Conservation (phyloP, 2,797 vertebrate species). For the Erithacus rubecula region DNA sequence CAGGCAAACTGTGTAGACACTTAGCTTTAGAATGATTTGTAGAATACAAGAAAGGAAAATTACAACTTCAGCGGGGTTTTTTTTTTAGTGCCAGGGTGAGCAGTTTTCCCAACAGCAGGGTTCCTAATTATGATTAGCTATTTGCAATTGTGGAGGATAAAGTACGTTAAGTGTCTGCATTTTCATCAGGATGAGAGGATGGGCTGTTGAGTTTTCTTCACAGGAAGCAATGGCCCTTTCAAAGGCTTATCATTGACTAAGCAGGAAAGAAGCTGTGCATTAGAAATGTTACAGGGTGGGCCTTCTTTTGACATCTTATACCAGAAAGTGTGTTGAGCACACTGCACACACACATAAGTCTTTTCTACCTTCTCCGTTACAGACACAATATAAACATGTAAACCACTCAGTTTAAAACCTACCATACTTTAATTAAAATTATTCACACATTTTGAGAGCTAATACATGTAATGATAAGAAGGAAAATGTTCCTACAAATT, state of each 20-base stretch:
- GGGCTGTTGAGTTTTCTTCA: neutral
- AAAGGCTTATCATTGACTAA: neutral
- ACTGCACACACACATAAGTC: neutral
- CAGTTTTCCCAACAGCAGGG: constrained; percentile 27
- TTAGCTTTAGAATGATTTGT: neutral
- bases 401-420: neutral
- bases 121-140: constrained; percentile 44
- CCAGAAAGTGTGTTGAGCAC: neutral
- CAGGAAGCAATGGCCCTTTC: neutral
- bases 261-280: neutral
- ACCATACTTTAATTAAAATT: neutral
- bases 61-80: neutral
- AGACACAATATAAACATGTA: neutral
- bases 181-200: constrained; percentile 19
- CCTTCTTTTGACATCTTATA: neutral
- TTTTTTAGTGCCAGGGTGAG: neutral
- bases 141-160: neutral
- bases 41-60: neutral
- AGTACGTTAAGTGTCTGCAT: neutral
- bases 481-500: neutral
- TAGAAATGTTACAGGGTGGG: neutral
- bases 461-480: neutral
- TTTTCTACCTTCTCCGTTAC: neutral
- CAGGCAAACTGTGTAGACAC: neutral
- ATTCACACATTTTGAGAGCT: neutral